Base-by-base conservation (phyloP, 1,140 invertebrate genomes). In the Tetramorium simillimum region DNA sequence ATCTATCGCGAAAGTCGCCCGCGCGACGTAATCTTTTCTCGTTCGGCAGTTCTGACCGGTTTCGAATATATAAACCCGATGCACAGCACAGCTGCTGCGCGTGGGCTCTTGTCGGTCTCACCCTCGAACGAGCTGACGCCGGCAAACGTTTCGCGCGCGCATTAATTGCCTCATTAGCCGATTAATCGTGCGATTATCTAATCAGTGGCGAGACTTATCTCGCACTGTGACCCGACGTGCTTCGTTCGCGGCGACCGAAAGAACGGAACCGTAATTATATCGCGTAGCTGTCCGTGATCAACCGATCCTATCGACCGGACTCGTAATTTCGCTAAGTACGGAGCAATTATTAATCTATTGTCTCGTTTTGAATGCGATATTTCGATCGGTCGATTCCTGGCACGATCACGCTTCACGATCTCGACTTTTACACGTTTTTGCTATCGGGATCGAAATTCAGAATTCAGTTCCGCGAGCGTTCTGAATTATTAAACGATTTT, bases 1-100 rank as follows among this genome's bases (percentile, higher is more conserved):
- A 80, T 91, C 85, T 91, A 91, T 92, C 92, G 92, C 91, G 93
- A 94, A 93, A 93, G 93, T 93, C 90, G 90, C 90, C 82, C 87
- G 88, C 89, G 28, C 28, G 28, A 88, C 85, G 92, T 93, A 93
- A 69, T 93, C 92, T 94, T 93, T 94, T 92, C 90, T 92, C 91
- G 81, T 40, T 40, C 80, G 28, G 76, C 43, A 78, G 89, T 91
- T 86, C 86, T 91, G 93, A 95, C 94, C 93, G 94, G 94, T 95
- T 95, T 93, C 88, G 90, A 86, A 86, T 81, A 92, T 93, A 94
- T 92, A 94, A 90, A 90, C 76, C 3, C 58, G 76, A 87, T 37
- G 72, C 80, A 62, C 63, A 78, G 5, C 33, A 33, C 33, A 58
- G 86, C 28, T 28, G 80, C 51, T 28, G 80, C 51, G 40, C 49